Percentiles rank a stretch among this genome's conserved stretches.
These are phyloP conservation scores for Capreolus pygargus DNA, from an alignment of 2,113 vertebrate genomes.

Conservation along the genomic window DNA sequence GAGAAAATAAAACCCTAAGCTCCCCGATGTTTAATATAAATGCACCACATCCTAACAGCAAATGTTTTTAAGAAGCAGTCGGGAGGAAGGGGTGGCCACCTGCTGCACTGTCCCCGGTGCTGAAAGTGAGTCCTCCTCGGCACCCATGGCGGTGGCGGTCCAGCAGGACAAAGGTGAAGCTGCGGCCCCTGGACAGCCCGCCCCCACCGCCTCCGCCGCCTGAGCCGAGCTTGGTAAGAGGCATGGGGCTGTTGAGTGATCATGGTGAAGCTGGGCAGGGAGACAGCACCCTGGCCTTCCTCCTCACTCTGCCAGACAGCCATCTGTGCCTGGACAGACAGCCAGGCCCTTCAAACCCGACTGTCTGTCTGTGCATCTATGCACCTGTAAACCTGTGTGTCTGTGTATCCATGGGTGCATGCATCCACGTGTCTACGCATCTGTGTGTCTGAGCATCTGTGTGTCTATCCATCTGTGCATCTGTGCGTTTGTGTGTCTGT, in stretches of 20 bases:
- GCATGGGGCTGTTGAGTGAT: fast-evolving
- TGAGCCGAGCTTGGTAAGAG: fast-evolving
- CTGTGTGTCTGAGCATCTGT: background rate
- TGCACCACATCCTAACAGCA: fast-evolving
- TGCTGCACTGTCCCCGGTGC: background rate
- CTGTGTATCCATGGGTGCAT: background rate
- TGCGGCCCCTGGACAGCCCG: fast-evolving
- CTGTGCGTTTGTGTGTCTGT: too few relatives aligned
- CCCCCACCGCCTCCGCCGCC: fast-evolving
- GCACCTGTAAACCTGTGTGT: background rate
- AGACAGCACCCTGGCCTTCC: background rate
- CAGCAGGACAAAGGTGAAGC: background rate
- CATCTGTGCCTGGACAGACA: background rate
- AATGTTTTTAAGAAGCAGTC: background rate
- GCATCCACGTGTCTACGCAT: fast-evolving
- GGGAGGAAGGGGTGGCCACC: fast-evolving
- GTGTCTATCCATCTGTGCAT: background rate
- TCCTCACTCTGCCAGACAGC: fast-evolving
- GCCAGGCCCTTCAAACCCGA: background rate
- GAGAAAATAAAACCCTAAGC: background rate
- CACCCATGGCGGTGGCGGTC: fast-evolving
- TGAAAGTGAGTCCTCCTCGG: background rate
- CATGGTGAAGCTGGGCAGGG: fast-evolving
- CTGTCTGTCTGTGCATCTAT: background rate
- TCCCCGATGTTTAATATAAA: background rate